Conservation (phyloP, 2,888 invertebrate species). For the Cantharis lateralis region DNA sequence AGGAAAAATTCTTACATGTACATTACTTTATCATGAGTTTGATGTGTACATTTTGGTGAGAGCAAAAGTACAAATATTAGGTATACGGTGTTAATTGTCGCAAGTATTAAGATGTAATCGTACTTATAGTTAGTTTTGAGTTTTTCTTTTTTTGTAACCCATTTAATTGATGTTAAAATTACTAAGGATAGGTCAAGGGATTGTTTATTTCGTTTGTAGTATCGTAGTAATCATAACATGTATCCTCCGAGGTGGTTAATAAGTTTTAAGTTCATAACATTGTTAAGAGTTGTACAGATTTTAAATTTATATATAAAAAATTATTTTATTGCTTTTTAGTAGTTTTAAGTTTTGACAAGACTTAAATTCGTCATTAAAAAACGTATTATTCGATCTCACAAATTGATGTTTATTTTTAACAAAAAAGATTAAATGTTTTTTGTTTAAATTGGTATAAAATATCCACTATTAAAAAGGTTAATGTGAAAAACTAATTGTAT, state of each 20-base stretch:
- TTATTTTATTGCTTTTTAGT: background rate
- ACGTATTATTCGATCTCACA: slow-evolving; percentile 34
- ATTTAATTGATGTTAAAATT: background rate
- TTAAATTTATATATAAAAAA: background rate
- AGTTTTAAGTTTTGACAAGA: slow-evolving; percentile 11
- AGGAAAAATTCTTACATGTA: background rate
- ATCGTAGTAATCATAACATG: background rate
- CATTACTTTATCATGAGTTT: background rate
- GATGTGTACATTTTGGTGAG: slow-evolving; percentile 50
- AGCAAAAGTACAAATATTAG: slow-evolving; percentile 54
- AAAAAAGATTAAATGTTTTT: slow-evolving; percentile 3
- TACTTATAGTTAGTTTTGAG: background rate
- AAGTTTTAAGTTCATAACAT: background rate
- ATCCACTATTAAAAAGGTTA: background rate
- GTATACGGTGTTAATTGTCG: slow-evolving; percentile 20
- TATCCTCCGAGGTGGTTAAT: background rate
- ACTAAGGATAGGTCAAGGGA: background rate
- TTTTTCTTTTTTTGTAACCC: background rate
- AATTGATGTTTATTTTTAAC: slow-evolving; percentile 24
- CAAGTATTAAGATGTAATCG: slow-evolving; percentile 13
- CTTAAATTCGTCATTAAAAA: slow-evolving; percentile 10
- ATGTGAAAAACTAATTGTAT: background rate
- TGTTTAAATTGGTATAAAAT: slow-evolving; percentile 22
- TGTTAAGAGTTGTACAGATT: background rate
- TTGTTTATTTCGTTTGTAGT: background rate